Base-by-base conservation (phyloP, 2,888 invertebrate species). In the Galerucella nymphaeae region DNA sequence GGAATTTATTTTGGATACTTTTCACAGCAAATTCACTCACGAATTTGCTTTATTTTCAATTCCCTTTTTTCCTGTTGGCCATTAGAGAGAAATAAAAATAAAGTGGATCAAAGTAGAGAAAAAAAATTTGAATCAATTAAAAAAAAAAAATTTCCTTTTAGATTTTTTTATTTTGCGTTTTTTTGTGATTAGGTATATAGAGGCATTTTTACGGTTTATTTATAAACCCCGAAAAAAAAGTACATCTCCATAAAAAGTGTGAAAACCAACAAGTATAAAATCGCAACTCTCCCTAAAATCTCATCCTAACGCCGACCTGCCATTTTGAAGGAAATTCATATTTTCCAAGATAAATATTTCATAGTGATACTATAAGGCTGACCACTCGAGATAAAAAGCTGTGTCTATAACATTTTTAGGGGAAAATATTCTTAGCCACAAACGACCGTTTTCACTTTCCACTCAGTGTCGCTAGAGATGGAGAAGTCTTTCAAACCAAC, bases 361-460 rank as follows among this genome's bases (percentile, higher is more conserved):
- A 75, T 75, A 74, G 70, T 77, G 72, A 71, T 72, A 71, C 63
- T 75, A 70, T 64, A 75, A 66, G 70, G 71, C 74, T 77, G 77
- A 73, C 76, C 77, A 77, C 75, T 77, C 69, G 69, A 76, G 75
- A 77, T 78, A 77, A 77, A 78, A 78, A 77, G 73, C 75, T 75
- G 73, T 77, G 76, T 78, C 76, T 71, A 76, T 77, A 75, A 76
- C 72, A 75, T 76, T 76, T 78, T 75, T 73, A 67, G 74, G 76
- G 76, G 75, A 73, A 76, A 77, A 77, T 79, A 76, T 79, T 77
- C 78, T 76, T 73, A 71, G 76, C 81, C 80, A 75, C 80, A 81
- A 83, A 83, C 82, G 83, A 83, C 81, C 82, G 78, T 84, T 84
- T 84, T 84, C 84, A 84, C 83, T 84, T 84, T 84, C 81, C 80